Base-by-base conservation (phyloP, 1,140 invertebrate genomes). In the Drosophila pruinosa region DNA sequence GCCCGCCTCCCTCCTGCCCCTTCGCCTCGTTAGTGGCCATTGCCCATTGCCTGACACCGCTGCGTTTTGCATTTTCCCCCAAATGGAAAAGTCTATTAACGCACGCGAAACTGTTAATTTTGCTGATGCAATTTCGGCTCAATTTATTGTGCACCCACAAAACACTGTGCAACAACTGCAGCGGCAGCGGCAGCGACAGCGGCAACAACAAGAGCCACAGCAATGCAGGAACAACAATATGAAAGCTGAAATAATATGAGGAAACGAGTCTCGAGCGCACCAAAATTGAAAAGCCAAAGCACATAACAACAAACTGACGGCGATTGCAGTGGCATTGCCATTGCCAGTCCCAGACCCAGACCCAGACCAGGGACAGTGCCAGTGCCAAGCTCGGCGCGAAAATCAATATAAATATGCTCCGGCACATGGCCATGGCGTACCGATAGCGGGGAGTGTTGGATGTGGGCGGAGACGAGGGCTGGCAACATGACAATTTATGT, bases 141-240 rank as follows among this genome's bases (percentile, higher is more conserved):
- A 86, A 86, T 86, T 86, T 86, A 86, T 86, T 86, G 81, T 86
- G 82, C 82, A 86, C 81, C 81, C 81, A 86, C 81, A 74, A 85
- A 85, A 68, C 68, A 75, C 54, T 21, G 74, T 52, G 65, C 63
- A 72, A 65, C 65, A 75, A 54, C 54, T 28, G 4, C 38, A 22
- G 4, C 56, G 45, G n/a, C 5, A 48, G 14, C 65, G 31, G 7
- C 24, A 59, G n/a, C n/a, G n/a, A n/a, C n/a, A n/a, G n/a, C n/a
- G 45, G n/a, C 5, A 48, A 22, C 65, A 43, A 5, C 24, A 59
- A 24, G 12, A 14, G 19, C 31, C 14, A 17, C 14, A 48, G 14
- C 17, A 72, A 57, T 36, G 43, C 21, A 48, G 8, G 15, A 72
- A 57, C 41, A 43, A 61, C 36, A 71, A 38, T 24, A 6, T 48